Evolutionary conservation across 2,797 vertebrate genomes (phyloP).

Genomic region (Scolopax bukidnonensis): DNA sequence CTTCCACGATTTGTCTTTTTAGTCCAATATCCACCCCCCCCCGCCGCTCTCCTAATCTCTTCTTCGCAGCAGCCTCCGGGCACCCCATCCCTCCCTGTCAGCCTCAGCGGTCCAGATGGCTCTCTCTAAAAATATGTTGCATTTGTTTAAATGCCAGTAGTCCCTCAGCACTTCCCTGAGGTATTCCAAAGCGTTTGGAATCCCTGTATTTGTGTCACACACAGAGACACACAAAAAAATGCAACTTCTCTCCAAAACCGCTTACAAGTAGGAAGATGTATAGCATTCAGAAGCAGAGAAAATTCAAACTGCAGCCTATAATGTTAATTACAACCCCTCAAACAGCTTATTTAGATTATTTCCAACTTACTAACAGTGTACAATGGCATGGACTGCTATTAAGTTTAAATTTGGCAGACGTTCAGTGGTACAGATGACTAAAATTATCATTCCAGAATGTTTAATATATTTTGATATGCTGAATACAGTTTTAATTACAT

Average conservation of each 20-base stretch:
- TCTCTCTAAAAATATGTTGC: background rate
- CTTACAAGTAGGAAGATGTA: background rate
- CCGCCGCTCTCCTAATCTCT: background rate
- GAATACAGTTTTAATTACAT: background rate
- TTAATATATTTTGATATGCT: background rate
- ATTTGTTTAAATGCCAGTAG: background rate
- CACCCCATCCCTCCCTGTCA: background rate
- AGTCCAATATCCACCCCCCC: background rate
- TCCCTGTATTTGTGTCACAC: background rate
- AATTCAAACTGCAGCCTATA: background rate
- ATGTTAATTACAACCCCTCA: background rate
- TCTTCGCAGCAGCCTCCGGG: background rate
- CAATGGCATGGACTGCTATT: background rate
- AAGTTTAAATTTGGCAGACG: constrained; percentile 8
- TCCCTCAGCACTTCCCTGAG: background rate
- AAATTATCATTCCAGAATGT: background rate
- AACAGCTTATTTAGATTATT: background rate
- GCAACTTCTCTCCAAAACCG: background rate
- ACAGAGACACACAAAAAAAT: background rate
- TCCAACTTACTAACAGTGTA: background rate
- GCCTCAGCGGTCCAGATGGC: background rate
- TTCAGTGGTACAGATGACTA: background rate
- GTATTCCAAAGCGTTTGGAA: background rate
- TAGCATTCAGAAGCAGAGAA: background rate
- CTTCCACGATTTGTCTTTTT: background rate